Evolutionary conservation across 2,888 invertebrate genomes (phyloP).

Genomic region (Conus canariensis): DNA sequence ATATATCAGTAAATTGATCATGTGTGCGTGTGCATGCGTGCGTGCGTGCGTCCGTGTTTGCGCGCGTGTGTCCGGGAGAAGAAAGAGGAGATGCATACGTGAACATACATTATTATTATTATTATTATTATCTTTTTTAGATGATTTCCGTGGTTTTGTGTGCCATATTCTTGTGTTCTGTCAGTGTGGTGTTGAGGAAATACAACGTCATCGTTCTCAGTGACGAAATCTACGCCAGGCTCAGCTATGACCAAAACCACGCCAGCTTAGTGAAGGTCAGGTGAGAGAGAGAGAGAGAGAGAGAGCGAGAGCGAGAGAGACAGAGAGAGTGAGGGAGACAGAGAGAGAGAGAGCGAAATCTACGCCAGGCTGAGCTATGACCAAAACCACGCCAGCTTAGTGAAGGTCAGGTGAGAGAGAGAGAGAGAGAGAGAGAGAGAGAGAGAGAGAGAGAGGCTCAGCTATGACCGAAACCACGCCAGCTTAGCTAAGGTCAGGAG

Average conservation of each 20-base stretch:
- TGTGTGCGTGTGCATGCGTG: background rate
- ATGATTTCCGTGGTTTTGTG: no score
- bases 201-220: conserved; percentile 73
- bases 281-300: background rate
- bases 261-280: conserved; percentile 66
- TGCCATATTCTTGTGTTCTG: background rate
- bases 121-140: background rate
- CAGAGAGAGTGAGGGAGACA: background rate
- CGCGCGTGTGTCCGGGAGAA: background rate
- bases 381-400: conserved; percentile 63
- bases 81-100: background rate
- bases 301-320: background rate
- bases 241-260: conserved; percentile 66
- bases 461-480: conserved; percentile 63
- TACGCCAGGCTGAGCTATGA: conserved; percentile 72
- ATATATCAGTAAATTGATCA: no score
- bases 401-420: conserved; percentile 59
- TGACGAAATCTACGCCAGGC: conserved; percentile 77
- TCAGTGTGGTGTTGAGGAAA: conserved; percentile 65
- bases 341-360: conserved; percentile 64
- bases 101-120: background rate
- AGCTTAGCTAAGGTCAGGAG: conserved; percentile 65
- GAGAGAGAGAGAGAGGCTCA: conserved; percentile 43
- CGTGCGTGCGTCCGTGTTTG: background rate
- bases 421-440: background rate